Evolutionary conservation across 1,140 invertebrate genomes (phyloP).

Genomic region (Conus ventricosus): DNA sequence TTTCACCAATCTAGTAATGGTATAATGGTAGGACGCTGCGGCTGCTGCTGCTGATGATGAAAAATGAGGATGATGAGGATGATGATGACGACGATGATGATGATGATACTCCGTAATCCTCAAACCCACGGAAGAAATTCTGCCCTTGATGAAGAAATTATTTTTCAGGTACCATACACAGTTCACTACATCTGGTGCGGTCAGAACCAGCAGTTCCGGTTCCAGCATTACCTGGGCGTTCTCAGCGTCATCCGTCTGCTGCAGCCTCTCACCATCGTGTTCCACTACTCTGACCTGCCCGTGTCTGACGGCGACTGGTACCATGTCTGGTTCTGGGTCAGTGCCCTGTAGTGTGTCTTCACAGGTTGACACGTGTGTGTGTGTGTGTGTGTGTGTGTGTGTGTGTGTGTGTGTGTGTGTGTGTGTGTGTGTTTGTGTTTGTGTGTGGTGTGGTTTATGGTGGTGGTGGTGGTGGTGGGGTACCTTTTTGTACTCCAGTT

Average conservation of each 20-base stretch:
- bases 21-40: too few species aligned
- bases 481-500: too few species aligned
- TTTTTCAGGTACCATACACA: background rate
- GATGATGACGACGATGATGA: background rate
- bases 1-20: too few species aligned
- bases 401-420: too few species aligned
- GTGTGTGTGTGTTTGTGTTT: too few species aligned
- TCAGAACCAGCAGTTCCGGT: background rate
- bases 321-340: slow-evolving; percentile 39
- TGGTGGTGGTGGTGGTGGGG: too few species aligned
- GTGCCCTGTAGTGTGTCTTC: background rate
- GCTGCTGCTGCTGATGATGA: too few species aligned
- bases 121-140: too few species aligned
- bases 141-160: background rate
- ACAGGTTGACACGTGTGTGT: too few species aligned
- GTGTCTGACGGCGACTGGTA: slow-evolving; percentile 5
- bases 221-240: slow-evolving; percentile 17
- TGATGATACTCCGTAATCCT: background rate
- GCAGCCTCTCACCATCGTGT: slow-evolving; percentile 33
- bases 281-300: slow-evolving; percentile 36
- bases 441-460: too few species aligned
- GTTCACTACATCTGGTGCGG: slow-evolving; percentile 27
- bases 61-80: too few species aligned
- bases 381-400: too few species aligned
- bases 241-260: slow-evolving; percentile 18